These are phyloP conservation scores for Crotalus helleri DNA, from an alignment of 2,113 vertebrate genomes.

Conservation along the genomic window DNA sequence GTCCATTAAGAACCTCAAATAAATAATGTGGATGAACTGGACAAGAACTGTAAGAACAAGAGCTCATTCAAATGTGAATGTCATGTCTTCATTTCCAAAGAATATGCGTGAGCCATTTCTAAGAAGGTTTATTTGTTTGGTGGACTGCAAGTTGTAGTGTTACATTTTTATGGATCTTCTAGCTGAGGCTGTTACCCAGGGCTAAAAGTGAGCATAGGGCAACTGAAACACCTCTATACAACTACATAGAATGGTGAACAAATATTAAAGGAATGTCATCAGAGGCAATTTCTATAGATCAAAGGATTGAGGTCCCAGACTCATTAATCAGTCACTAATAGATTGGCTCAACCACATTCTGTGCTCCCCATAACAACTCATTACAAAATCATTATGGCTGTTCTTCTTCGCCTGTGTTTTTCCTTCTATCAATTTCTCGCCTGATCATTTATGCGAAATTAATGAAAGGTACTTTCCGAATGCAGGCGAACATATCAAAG, in stretches of 20 bases:
- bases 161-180: background rate
- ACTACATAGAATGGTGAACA: background rate
- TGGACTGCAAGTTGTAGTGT: background rate
- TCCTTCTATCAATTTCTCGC: background rate
- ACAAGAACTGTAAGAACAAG: background rate
- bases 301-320: background rate
- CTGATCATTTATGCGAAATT: background rate
- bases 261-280: background rate
- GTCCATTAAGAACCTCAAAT: background rate
- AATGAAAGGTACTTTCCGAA: background rate
- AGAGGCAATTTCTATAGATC: slow-evolving; percentile 8
- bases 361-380: slow-evolving; percentile 7
- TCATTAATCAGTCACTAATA: background rate
- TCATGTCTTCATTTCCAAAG: background rate
- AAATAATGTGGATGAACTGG: background rate
- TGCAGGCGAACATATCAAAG: background rate
- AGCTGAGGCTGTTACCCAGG: background rate
- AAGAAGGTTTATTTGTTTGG: background rate
- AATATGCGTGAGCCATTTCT: background rate
- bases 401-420: background rate
- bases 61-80: background rate
- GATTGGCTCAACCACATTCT: background rate
- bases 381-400: slow-evolving; percentile 5
- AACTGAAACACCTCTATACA: background rate
- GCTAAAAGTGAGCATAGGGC: background rate